Evolutionary conservation across 2,797 vertebrate genomes (phyloP).

Genomic region (Phataginus tricuspis): DNA sequence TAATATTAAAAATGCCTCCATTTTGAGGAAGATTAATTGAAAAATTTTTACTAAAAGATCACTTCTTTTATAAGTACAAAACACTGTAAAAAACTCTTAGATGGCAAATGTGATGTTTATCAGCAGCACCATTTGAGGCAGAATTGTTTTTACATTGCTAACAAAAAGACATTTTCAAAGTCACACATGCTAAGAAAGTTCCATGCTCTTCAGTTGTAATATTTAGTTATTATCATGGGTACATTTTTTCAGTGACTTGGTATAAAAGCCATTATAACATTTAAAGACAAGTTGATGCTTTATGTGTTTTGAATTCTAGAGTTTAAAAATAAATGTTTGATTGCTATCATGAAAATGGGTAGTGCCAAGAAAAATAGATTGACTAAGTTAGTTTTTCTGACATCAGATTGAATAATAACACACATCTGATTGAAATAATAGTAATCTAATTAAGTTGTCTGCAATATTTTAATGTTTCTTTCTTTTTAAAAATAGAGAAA

Average conservation of each 20-base stretch:
- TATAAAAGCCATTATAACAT: not conserved
- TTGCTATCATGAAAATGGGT: not conserved
- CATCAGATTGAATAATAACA: not conserved
- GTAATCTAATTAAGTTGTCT: not conserved
- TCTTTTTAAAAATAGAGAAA: not conserved
- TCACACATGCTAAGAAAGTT: not conserved
- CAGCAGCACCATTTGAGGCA: not conserved
- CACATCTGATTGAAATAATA: not conserved
- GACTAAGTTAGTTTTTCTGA: not conserved
- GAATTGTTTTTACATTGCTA: not conserved
- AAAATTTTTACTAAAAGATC: not conserved
- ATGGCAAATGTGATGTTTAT: not conserved
- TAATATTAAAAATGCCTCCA: slow-evolving; percentile 20
- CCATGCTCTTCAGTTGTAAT: not conserved
- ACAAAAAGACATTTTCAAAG: not conserved
- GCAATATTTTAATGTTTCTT: not conserved
- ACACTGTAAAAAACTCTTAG: not conserved
- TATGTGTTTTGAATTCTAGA: not conserved
- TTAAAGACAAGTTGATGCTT: not conserved
- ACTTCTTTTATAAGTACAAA: slow-evolving; percentile 3
- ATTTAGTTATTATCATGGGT: not conserved
- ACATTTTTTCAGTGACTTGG: not conserved
- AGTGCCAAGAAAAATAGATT: not conserved
- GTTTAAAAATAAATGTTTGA: not conserved
- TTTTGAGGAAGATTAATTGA: slow-evolving; percentile 4